Evolutionary conservation across 2,113 vertebrate genomes (phyloP).

Genomic region (Toxotes jaculatrix): DNA sequence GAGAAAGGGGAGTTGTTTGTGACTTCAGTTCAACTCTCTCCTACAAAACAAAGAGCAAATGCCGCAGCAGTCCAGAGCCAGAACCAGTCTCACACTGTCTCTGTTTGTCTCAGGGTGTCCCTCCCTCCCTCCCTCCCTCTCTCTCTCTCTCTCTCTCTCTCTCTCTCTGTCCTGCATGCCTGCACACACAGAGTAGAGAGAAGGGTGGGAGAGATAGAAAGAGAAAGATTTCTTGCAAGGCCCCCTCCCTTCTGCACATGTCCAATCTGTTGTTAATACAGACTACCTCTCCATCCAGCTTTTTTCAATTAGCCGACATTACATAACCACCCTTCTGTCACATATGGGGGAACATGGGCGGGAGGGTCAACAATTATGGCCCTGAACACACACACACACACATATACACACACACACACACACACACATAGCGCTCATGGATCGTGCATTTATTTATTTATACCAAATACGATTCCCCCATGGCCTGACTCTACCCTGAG

Average conservation of each 20-base stretch:
- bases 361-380: slow-evolving; percentile 27
- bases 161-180: slow-evolving; percentile 38
- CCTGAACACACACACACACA: not conserved
- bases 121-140: not conserved
- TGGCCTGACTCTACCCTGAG: slow-evolving; percentile 68
- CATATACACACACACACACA: slow-evolving; percentile 7
- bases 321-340: slow-evolving; percentile 45
- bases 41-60: slow-evolving; percentile 71
- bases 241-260: slow-evolving; percentile 31
- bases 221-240: slow-evolving; percentile 17
- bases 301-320: slow-evolving; percentile 54
- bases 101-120: slow-evolving; percentile 51
- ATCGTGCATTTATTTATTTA: slow-evolving; percentile 72
- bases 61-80: slow-evolving; percentile 61
- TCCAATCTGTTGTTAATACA: slow-evolving; percentile 55
- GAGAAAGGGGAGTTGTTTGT: slow-evolving; percentile 67
- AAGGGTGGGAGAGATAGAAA: slow-evolving; percentile 9
- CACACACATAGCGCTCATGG: slow-evolving; percentile 5
- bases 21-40: slow-evolving; percentile 68
- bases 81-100: slow-evolving; percentile 71
- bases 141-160: slow-evolving; percentile 7
- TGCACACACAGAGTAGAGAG: slow-evolving; percentile 38
- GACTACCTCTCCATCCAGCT: slow-evolving; percentile 43
- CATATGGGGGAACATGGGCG: slow-evolving; percentile 18
- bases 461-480: slow-evolving; percentile 63